These are phyloP conservation scores for Caenorhabditis macrosperma DNA, from an alignment of 2,888 invertebrate species.

Conservation along the genomic window DNA sequence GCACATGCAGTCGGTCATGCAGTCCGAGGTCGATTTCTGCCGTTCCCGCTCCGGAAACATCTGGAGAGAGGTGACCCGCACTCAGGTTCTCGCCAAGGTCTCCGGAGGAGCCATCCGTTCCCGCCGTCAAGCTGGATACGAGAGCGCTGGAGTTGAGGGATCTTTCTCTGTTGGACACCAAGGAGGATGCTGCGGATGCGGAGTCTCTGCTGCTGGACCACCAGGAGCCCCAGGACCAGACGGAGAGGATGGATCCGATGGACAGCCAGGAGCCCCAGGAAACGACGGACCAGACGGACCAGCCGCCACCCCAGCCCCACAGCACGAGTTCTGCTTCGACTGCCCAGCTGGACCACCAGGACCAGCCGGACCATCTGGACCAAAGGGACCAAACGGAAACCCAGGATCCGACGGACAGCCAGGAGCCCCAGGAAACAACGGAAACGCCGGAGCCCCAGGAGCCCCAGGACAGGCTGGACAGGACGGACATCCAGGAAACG, in stretches of 20 bases:
- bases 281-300: conserved; percentile 73
- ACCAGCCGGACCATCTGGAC: conserved; percentile 68
- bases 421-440: conserved; percentile 69
- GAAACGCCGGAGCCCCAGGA: conserved; percentile 67
- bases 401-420: conserved; percentile 72
- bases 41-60: conserved; percentile 72
- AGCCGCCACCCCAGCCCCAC: conserved; percentile 69
- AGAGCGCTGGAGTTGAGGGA: conserved; percentile 63
- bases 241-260: conserved; percentile 70
- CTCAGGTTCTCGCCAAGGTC: conserved; percentile 73
- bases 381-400: conserved; percentile 75
- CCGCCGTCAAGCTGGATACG: conserved; percentile 73
- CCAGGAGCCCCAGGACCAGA: conserved; percentile 69
- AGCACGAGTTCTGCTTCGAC: conserved; percentile 70
- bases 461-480: conserved; percentile 63
- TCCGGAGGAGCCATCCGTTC: conserved; percentile 65
- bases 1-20: conserved; percentile 73
- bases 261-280: conserved; percentile 71
- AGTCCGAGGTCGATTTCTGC: conserved; percentile 70
- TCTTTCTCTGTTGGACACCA: conserved; percentile 33
- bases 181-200: conserved; percentile 72
- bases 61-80: conserved; percentile 73
- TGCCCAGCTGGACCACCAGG: conserved; percentile 70
- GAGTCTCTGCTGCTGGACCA: conserved; percentile 65
- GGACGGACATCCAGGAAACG: conserved; percentile 69